phyloP scores from a whole-genome alignment of 2,797 vertebrate species.

The Sarcoramphus papa region DNA sequence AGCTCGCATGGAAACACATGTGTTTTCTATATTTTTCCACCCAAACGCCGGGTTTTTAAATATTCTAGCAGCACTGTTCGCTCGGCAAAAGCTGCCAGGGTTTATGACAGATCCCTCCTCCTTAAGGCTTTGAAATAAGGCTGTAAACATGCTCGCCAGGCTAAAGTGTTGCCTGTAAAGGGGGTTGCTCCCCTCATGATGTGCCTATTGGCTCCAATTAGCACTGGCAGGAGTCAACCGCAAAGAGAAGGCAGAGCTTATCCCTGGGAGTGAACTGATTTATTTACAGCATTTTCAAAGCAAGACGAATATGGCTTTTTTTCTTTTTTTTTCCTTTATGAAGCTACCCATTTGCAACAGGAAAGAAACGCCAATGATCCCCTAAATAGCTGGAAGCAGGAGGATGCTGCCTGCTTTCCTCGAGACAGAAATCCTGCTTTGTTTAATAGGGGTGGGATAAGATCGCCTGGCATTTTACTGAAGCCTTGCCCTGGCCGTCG shows the following conservation, averaged over 20 bases:
- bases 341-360: background rate
- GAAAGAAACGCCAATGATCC: background rate
- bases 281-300: slow-evolving; percentile 42
- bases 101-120: slow-evolving; percentile 73
- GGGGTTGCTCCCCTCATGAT: slow-evolving; percentile 2
- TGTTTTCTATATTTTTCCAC: slow-evolving; percentile 71
- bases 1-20: slow-evolving; percentile 63
- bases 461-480: background rate
- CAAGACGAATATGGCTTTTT: background rate
- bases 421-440: background rate
- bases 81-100: slow-evolving; percentile 55
- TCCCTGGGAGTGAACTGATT: slow-evolving; percentile 17
- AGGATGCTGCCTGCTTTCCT: background rate
- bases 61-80: slow-evolving; percentile 55
- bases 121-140: slow-evolving; percentile 70
- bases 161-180: slow-evolving; percentile 62
- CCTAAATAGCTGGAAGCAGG: background rate
- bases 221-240: slow-evolving; percentile 12
- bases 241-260: slow-evolving; percentile 22
- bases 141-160: slow-evolving; percentile 70
- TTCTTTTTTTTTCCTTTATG: background rate
- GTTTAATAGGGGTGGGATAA: background rate
- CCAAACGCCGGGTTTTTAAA: slow-evolving; percentile 55
- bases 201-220: slow-evolving; percentile 60
- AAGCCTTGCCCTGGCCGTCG: background rate